Conservation (phyloP, 2,113 vertebrate genomes). For the Synchiropus splendidus region DNA sequence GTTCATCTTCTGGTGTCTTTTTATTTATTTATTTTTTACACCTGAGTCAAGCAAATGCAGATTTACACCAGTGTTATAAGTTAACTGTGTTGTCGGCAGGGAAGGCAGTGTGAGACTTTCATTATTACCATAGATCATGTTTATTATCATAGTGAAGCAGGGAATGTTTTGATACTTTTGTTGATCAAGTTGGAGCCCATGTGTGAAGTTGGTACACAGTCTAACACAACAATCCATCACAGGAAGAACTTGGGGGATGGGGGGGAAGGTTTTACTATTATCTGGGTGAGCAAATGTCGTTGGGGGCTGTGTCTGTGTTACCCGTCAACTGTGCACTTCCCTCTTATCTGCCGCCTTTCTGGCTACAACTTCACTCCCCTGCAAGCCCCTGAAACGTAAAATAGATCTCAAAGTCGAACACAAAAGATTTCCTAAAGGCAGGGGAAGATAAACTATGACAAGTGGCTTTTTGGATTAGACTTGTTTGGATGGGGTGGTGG, state of each 20-base stretch:
- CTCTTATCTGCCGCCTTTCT: constrained; percentile 48
- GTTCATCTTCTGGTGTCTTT: too few relatives aligned
- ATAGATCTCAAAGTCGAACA: constrained; percentile 57
- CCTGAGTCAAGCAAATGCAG: too few relatives aligned
- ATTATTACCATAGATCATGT: constrained; percentile 25
- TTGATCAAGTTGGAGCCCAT: constrained; percentile 26
- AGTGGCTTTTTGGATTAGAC: constrained; percentile 62
- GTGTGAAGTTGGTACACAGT: constrained; percentile 14
- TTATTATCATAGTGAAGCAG: constrained; percentile 22
- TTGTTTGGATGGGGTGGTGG: constrained; percentile 53
- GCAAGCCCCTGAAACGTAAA: constrained; percentile 43
- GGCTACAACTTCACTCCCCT: constrained; percentile 38
- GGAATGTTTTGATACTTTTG: constrained; percentile 7
- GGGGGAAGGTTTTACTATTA: too few relatives aligned
- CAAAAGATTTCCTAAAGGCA: constrained; percentile 50
- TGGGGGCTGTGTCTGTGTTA: constrained; percentile 26
- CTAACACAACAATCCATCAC: constrained; percentile 26
- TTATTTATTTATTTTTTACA: too few relatives aligned
- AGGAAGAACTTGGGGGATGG: too few relatives aligned
- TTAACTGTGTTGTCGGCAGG: background rate
- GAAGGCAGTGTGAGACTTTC: constrained; percentile 4
- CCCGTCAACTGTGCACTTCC: constrained; percentile 34
- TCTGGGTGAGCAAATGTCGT: constrained; percentile 49
- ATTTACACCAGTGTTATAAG: background rate
- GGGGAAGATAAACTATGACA: constrained; percentile 51